These are phyloP conservation scores for Geotrupes spiniger DNA, from an alignment of 2,888 invertebrate genomes.

Conservation along the genomic window DNA sequence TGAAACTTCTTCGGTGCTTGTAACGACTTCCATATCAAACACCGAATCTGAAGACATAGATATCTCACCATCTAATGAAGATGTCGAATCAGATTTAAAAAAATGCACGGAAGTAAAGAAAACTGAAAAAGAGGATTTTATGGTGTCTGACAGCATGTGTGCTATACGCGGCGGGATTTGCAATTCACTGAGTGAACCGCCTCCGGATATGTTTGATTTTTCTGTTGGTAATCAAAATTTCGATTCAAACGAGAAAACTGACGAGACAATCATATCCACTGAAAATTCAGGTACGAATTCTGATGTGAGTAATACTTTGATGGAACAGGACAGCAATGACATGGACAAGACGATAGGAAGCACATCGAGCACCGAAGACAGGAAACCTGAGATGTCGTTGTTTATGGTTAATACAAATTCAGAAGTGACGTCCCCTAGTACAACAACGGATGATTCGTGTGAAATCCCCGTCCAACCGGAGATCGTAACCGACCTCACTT, in stretches of 20 bases:
- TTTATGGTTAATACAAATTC: slow-evolving; percentile 35
- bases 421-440: slow-evolving; percentile 22
- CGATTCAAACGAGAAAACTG: slow-evolving; percentile 6
- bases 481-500: slow-evolving; percentile 37
- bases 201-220: slow-evolving; percentile 49
- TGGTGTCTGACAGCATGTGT: slow-evolving; percentile 37
- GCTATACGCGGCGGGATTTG: slow-evolving; percentile 47
- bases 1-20: not conserved
- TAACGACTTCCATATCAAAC: not conserved
- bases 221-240: slow-evolving; percentile 20
- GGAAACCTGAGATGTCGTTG: slow-evolving; percentile 29
- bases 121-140: slow-evolving; percentile 14
- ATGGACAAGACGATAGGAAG: slow-evolving; percentile 8
- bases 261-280: not conserved
- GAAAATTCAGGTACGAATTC: slow-evolving; percentile 7
- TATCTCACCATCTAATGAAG: not conserved
- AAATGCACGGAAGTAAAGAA: slow-evolving; percentile 8
- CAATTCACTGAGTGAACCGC: slow-evolving; percentile 49
- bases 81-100: not conserved
- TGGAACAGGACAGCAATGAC: slow-evolving; percentile 11
- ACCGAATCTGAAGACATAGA: not conserved
- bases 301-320: slow-evolving; percentile 9
- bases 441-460: slow-evolving; percentile 38
- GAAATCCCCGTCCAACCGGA: slow-evolving; percentile 48
- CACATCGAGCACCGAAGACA: slow-evolving; percentile 16